Conservation (phyloP, 2,888 invertebrate species). For the Dolomedes plantarius region DNA sequence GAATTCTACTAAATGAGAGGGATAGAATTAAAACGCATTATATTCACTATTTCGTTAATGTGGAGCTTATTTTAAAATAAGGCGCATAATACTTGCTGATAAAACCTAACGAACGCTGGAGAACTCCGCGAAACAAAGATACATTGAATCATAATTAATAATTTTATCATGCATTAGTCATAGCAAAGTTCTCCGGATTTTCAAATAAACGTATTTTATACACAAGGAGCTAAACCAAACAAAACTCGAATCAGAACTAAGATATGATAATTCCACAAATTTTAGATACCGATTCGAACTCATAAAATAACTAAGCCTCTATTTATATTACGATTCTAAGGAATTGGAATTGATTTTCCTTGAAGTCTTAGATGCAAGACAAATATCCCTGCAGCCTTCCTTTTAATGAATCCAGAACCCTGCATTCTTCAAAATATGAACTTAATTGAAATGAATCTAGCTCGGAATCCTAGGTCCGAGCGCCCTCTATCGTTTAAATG, state of each 20-base stretch:
- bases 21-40: too few relatives aligned
- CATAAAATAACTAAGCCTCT: background rate
- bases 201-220: too few relatives aligned
- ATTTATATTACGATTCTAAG: background rate
- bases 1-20: too few relatives aligned
- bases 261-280: background rate
- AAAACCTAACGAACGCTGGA: too few relatives aligned
- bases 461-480: constrained; percentile 9
- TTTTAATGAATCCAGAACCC: constrained; percentile 1
- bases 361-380: constrained; percentile 9
- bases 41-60: too few relatives aligned
- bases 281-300: background rate
- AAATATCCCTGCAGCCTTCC: background rate
- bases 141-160: too few relatives aligned
- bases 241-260: background rate
- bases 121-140: too few relatives aligned
- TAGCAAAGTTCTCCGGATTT: too few relatives aligned
- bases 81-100: too few relatives aligned
- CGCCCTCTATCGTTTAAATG: constrained; percentile 59
- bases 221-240: background rate
- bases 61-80: too few relatives aligned
- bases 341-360: constrained; percentile 2
- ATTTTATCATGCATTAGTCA: too few relatives aligned
- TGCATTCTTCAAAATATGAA: constrained; percentile 24
- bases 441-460: constrained; percentile 19